Evolutionary conservation across 2,888 invertebrate genomes (phyloP), one percentile per base, ranked within the genome.

Genomic region (Lepetodrilus schrolli): DNA sequence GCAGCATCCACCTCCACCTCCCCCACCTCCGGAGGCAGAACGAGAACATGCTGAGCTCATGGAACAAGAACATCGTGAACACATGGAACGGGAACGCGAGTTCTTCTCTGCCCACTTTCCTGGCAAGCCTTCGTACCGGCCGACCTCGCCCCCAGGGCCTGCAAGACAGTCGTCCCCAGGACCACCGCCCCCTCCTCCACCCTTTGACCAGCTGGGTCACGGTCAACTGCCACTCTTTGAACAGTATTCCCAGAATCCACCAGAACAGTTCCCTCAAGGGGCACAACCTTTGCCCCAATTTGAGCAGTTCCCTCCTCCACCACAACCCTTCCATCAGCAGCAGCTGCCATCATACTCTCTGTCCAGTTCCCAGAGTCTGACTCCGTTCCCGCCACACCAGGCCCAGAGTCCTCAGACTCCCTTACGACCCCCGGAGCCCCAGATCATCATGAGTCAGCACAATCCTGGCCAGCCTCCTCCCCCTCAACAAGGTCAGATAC

Each of bases 21-120:
- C 58, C 7, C 58, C 58, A n/a, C 58, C 58, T 3, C 58, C 58
- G 17, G 26, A 23, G 17, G 21, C 81, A 76, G 66, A 77, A 75
- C 1, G 77, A 78, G 69, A 82, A 80, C 43, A 73, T 79, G 37
- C 79, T 78, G 73, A 83, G 81, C 50, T 83, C 78, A 43, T 81
- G 81, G 7, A 82, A 77, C 70, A 83, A 34, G 58, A 58, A 58
- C 58, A 58, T 34, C 68, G 68, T 13, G 68, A 68, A 47, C 68
- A 68, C 30, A 43, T 68, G 5, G 68, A 68, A 34, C 20, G 68
- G 17, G 68, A 68, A 47, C 68, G 68, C 23, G 68, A 68, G 47
- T 68, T 47, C n/a, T 68, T 26, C 47, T 47, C 26, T 58, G 30
- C 68, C 4, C 68, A 68, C 30, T 68, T 68, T 20, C 47, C 68